Evolutionary conservation across 1,140 invertebrate genomes (phyloP).

Genomic region (Nymphalis io): DNA sequence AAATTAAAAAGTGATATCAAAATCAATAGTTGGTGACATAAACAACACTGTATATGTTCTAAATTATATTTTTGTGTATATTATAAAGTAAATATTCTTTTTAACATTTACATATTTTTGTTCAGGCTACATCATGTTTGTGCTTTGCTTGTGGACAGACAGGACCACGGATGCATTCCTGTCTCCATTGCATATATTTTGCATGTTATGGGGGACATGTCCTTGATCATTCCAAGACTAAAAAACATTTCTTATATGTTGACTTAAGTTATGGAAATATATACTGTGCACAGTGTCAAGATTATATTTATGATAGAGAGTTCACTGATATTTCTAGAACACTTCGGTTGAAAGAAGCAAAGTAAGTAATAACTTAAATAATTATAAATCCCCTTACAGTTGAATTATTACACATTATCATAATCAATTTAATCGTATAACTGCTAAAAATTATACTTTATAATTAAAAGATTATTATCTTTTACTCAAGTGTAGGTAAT

Average conservation of each 20-base stretch:
- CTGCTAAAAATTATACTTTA: no score
- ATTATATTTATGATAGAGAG: slow-evolving; percentile 94
- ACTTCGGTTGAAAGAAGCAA: slow-evolving; percentile 81
- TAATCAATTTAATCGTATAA: no score
- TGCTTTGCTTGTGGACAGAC: slow-evolving; percentile 89
- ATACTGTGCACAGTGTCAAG: slow-evolving; percentile 94
- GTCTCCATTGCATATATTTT: slow-evolving; percentile 95
- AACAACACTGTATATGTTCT: no score
- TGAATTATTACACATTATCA: no score
- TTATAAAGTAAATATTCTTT: neutral
- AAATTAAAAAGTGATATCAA: neutral
- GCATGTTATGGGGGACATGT: slow-evolving; percentile 93
- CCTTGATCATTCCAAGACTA: slow-evolving; percentile 90
- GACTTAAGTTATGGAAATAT: slow-evolving; percentile 94
- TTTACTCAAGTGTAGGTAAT: no score
- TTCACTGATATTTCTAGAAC: slow-evolving; percentile 83
- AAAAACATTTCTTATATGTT: slow-evolving; percentile 91
- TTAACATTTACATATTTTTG: slow-evolving; percentile 22
- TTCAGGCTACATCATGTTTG: slow-evolving; percentile 86
- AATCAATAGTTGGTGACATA: neutral
- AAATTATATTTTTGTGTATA: neutral
- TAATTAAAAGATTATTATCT: no score
- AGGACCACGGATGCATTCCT: slow-evolving; percentile 91
- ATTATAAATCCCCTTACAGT: neutral
- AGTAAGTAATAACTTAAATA: slow-evolving; percentile 69